These are phyloP conservation scores for Amphipyra tragopoginis DNA, from an alignment of 2,888 invertebrate species.

Conservation along the genomic window DNA sequence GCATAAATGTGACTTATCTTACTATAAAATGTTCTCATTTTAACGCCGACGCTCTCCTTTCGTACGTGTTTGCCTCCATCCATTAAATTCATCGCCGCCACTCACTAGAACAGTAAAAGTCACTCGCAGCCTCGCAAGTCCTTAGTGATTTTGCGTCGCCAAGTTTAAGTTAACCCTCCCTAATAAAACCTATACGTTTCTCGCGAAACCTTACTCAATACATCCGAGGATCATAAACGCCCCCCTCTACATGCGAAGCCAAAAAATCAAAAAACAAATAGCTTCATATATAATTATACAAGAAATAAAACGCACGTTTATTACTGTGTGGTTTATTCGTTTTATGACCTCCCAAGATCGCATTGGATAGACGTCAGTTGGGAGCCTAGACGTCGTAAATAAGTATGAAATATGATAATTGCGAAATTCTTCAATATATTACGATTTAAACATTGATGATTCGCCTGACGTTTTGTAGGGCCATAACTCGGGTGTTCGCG, in stretches of 20 bases:
- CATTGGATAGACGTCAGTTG: slow-evolving; percentile 84
- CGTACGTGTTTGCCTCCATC: slow-evolving; percentile 54
- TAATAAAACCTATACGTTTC: slow-evolving; percentile 53
- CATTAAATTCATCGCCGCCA: slow-evolving; percentile 65
- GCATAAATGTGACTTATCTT: slow-evolving; percentile 71
- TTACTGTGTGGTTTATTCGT: slow-evolving; percentile 80
- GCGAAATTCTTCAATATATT: slow-evolving; percentile 90
- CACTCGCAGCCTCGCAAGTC: slow-evolving; percentile 54
- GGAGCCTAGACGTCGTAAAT: slow-evolving; percentile 88
- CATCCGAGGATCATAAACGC: slow-evolving; percentile 61
- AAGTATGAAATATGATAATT: slow-evolving; percentile 90
- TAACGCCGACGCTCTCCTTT: slow-evolving; percentile 64
- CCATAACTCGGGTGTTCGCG: slow-evolving; percentile 84
- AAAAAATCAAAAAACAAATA: slow-evolving; percentile 75
- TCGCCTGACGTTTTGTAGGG: slow-evolving; percentile 87
- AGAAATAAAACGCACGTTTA: slow-evolving; percentile 84
- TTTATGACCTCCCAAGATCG: slow-evolving; percentile 84
- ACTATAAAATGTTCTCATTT: slow-evolving; percentile 71
- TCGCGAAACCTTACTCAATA: slow-evolving; percentile 42
- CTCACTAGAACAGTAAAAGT: slow-evolving; percentile 61
- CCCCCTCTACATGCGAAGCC: slow-evolving; percentile 47
- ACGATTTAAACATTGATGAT: slow-evolving; percentile 89
- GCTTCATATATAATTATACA: slow-evolving; percentile 82
- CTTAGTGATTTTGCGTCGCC: slow-evolving; percentile 42
- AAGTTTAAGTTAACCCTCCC: slow-evolving; percentile 51